Evolutionary conservation across 1,140 invertebrate genomes (phyloP).

Genomic region (Microplitis demolitor): DNA sequence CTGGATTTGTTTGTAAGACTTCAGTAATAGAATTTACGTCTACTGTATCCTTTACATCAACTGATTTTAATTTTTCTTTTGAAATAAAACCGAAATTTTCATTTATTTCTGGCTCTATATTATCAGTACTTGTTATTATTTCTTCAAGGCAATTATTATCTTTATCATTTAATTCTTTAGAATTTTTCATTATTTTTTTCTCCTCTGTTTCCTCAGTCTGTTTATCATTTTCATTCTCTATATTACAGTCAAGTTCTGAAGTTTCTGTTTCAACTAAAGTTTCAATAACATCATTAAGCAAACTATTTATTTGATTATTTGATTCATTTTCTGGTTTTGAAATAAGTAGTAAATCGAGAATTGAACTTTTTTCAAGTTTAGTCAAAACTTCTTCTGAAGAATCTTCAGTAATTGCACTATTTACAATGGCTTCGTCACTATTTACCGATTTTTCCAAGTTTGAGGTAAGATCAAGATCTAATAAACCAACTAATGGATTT

Average conservation of each 20-base stretch:
- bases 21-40: conserved; percentile 26
- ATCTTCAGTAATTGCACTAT: conserved; percentile 20
- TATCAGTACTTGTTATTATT: conserved; percentile 20
- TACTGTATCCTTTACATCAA: conserved; percentile 18
- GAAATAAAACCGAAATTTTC: neutral
- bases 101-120: neutral
- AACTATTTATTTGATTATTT: neutral
- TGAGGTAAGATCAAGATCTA: conserved; percentile 36
- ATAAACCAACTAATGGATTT: conserved; percentile 33
- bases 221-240: neutral
- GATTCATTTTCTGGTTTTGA: neutral
- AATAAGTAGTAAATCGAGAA: neutral
- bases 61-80: neutral
- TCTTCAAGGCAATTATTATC: conserved; percentile 8
- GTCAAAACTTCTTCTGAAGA: conserved; percentile 8
- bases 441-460: conserved; percentile 30
- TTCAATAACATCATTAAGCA: neutral
- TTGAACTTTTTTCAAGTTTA: conserved; percentile 6
- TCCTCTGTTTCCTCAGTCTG: neutral
- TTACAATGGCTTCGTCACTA: conserved; percentile 12
- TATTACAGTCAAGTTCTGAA: neutral
- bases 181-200: conserved; percentile 8
- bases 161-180: neutral
- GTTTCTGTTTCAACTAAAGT: neutral
- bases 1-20: conserved; percentile 35